Evolutionary conservation across 2,797 vertebrate genomes (phyloP), one percentile per base, ranked within the genome.

Genomic region (Peromyscus nudipes): DNA sequence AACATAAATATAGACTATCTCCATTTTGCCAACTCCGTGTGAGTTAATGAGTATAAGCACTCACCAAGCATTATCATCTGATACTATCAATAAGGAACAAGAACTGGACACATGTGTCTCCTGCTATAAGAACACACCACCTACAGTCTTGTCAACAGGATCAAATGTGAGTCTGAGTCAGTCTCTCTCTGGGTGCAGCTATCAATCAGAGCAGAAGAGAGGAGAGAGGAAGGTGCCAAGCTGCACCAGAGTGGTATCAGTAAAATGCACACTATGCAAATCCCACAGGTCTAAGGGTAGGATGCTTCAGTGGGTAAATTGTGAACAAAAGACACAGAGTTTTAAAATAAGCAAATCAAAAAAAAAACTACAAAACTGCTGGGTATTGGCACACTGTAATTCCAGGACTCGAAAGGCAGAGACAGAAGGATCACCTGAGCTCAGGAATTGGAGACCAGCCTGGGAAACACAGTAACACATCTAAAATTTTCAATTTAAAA

Each of bases 141-240:
- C 60, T 85, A 89, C 0, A 77, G 71, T 71, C 49, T 57, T 92
- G 79, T 75, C 91, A 97, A 95, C 73, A 16, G 75, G 71, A 86
- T 86, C 62, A 76, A 92, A 86, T 13, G 87, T 90, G 88, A 81
- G 60, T 89, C 82, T 77, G 27, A 94, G 31, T 37, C 29, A 87
- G 43, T 77, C 65, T 95, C 55, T 93, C 65, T 95, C 55, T 93
- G 49, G 52, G 87, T 81, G 25, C 52, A 62, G 46, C 43, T 84
- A 31, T 52, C 69, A 96, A 84, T 84, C 17, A 93, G 62, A 95
- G 49, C 31, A 92, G 86, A 96, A 79, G 34, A 89, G 57, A 81
- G 25, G 76, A 46, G 57, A 92, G 37, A 85, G 57, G n/a, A 95
- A 84, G 11, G 91, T 16, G 29, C 40, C n/a, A 4, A 67, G 95